These are phyloP conservation scores for Emydocephalus ijimae DNA, from an alignment of 2,113 vertebrate genomes.

Conservation along the genomic window DNA sequence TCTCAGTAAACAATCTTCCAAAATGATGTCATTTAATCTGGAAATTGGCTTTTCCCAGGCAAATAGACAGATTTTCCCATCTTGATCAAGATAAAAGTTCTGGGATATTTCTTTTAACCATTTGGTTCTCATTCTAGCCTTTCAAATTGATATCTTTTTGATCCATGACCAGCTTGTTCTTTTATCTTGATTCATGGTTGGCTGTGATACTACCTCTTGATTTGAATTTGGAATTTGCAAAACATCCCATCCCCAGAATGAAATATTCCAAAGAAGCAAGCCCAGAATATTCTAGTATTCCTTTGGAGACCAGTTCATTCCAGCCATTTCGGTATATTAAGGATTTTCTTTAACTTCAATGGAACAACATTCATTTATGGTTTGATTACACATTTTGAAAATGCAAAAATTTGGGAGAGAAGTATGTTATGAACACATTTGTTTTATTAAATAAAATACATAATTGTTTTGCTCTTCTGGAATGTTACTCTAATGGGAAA, in stretches of 20 bases:
- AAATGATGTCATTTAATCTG: background rate
- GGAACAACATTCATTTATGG: background rate
- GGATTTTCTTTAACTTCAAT: background rate
- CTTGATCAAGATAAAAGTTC: background rate
- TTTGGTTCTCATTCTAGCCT: background rate
- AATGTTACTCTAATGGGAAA: constrained; percentile 28
- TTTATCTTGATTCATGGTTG: background rate
- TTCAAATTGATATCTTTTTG: background rate
- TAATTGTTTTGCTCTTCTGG: background rate
- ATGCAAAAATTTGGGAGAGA: background rate
- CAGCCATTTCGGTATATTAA: background rate
- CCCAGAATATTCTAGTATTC: background rate
- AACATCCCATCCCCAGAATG: background rate
- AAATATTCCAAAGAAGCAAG: background rate
- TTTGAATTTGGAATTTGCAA: background rate
- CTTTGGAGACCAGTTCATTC: background rate
- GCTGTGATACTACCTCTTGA: background rate
- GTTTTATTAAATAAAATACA: constrained; percentile 13
- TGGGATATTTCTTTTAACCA: background rate
- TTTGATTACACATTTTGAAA: constrained; percentile 8
- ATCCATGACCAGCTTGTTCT: background rate
- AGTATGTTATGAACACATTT: background rate
- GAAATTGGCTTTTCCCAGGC: background rate
- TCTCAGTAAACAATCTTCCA: background rate
- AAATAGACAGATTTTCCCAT: background rate